Evolutionary conservation across 2,888 invertebrate species (phyloP), one percentile per base, ranked within the genome.

Genomic region (Onthophagus sagittarius): DNA sequence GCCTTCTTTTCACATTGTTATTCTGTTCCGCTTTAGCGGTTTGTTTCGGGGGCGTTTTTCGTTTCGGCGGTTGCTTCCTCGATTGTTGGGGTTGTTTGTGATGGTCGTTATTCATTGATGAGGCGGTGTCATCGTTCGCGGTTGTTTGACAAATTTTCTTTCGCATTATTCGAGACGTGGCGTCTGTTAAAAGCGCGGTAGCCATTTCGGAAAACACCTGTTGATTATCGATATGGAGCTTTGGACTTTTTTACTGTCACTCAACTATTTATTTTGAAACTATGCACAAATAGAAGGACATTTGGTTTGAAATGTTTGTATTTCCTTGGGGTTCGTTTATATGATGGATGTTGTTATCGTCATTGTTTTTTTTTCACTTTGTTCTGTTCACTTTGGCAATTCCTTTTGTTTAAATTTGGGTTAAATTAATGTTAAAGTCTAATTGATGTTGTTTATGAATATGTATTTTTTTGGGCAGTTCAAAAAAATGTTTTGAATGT

Each of bases 1-100:
- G 88, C 0, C 88, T 86, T 77, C 87, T 86, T 69, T 80, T 78
- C 78, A 89, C 90, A 78, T 84, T 84, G 81, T 90, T 90, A 53
- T 53, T 53, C 78, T 88, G 89, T 78, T 90, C 89, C 70, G 80
- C 80, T n/a, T 23, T 32, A 79, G 86, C 87, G 0, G 87, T 86
- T 75, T 84, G 84, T 72, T 86, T 83, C 0, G 88, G 83, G 11
- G 86, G 83, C 0, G 87, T 86, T 81, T 88, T 88, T 75, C 88
- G 87, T 79, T 88, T 88, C 0, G 88, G 85, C 4, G 88, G 86
- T 77, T 76, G 76, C 73, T 77, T 78, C 7, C 77, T 76, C 9
- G 77, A 67, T 33, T 71, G 71, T 70, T 69, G 63, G 62, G 67
- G n/a, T 72, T 86, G 78, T 86, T 87, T 62, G 63, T 74, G 62